Percentiles rank a stretch among this genome's conserved stretches.
Evolutionary conservation across 2,888 invertebrate genomes (phyloP).

Genomic region (Watsonalla cultraria): DNA sequence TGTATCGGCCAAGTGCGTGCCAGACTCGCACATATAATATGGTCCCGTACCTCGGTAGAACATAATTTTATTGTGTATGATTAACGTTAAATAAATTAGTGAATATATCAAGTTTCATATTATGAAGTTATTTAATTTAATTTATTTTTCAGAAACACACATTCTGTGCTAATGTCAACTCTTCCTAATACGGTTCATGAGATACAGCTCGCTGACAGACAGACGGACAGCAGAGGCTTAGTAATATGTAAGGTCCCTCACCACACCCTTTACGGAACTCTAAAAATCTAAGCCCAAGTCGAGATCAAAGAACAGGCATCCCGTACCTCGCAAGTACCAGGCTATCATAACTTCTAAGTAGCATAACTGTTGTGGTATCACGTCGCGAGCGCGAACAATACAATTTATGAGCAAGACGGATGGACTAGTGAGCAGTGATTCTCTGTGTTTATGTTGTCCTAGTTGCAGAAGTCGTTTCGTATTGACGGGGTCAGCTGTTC

Average conservation of each 20-base stretch:
- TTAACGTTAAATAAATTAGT: too few species aligned
- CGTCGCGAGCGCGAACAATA: constrained; percentile 25
- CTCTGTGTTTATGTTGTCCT: neutral
- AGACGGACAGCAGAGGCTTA: too few species aligned
- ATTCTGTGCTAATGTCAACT: too few species aligned
- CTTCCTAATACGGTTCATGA: too few species aligned
- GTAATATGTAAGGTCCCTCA: neutral
- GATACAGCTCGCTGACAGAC: too few species aligned
- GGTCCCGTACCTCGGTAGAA: too few species aligned
- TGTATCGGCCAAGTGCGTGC: too few species aligned
- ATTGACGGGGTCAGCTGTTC: neutral
- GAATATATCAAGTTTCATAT: too few species aligned
- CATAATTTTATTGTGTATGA: too few species aligned
- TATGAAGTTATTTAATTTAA: too few species aligned
- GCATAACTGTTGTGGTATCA: constrained; percentile 17
- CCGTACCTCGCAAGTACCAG: constrained; percentile 43
- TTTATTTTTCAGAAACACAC: too few species aligned
- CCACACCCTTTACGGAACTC: neutral
- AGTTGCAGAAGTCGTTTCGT: neutral
- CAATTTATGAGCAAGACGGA: constrained; percentile 26
- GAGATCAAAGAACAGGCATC: constrained; percentile 50
- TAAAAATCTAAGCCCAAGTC: constrained; percentile 2
- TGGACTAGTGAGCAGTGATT: constrained; percentile 1
- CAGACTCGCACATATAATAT: too few species aligned
- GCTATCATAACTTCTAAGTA: constrained; percentile 33